Percentiles rank a stretch among this genome's conserved stretches.
Evolutionary conservation across 2,797 vertebrate genomes (phyloP).

Genomic region (Gallinago stenura): DNA sequence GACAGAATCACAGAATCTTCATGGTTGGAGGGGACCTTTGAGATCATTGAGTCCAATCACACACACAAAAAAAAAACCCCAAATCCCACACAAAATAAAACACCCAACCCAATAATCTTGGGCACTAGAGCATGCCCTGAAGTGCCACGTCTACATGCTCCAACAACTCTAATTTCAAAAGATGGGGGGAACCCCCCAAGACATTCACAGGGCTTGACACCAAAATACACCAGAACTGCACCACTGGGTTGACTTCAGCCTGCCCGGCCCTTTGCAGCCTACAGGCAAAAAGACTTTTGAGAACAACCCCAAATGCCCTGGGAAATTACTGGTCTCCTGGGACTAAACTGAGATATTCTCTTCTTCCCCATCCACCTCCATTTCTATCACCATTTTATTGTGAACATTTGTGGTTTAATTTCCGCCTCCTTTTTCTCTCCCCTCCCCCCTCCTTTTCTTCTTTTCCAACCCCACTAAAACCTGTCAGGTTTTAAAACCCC

Average conservation of each 20-base stretch:
- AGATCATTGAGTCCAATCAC: too few relatives aligned
- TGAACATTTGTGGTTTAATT: slow-evolving; percentile 58
- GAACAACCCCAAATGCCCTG: background rate
- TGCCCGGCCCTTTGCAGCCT: background rate
- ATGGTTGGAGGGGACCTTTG: too few relatives aligned
- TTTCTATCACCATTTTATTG: slow-evolving; percentile 35
- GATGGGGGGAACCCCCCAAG: background rate
- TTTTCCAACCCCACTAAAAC: slow-evolving; percentile 32
- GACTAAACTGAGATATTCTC: background rate
- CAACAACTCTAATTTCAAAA: background rate
- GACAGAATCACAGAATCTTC: too few relatives aligned
- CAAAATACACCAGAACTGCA: accelerated
- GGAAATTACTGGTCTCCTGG: background rate
- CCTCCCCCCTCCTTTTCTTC: background rate
- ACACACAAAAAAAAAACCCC: too few relatives aligned
- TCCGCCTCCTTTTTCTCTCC: background rate
- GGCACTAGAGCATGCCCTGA: too few relatives aligned
- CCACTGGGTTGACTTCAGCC: background rate
- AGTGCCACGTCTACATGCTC: background rate
- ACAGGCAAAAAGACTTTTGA: background rate
- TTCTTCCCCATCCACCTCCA: background rate
- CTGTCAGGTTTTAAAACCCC: slow-evolving; percentile 26
- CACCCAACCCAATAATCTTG: too few relatives aligned
- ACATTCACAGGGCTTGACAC: background rate
- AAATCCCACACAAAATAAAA: too few relatives aligned